These are phyloP conservation scores for Danio tinwini DNA, from an alignment of 2,797 vertebrate species.

Conservation along the genomic window DNA sequence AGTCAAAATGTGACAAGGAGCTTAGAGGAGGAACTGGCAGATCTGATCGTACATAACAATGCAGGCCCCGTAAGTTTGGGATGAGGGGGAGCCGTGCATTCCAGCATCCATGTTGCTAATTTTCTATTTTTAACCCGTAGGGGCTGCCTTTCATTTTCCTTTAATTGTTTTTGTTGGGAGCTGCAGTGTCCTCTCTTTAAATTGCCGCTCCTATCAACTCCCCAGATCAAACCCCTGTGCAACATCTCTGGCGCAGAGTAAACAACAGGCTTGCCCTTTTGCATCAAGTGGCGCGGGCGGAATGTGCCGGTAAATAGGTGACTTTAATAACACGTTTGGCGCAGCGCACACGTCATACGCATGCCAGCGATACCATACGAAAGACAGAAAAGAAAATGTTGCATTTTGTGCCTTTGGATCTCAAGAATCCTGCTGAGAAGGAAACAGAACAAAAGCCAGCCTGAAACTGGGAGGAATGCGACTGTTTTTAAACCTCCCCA, in stretches of 20 bases:
- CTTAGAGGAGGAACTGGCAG: slow-evolving; percentile 99
- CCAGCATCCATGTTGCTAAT: slow-evolving; percentile 85
- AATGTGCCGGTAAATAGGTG: slow-evolving; percentile 66
- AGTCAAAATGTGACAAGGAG: slow-evolving; percentile 99
- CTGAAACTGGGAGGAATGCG: slow-evolving; percentile 65
- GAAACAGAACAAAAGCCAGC: slow-evolving; percentile 47
- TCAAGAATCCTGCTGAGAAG: slow-evolving; percentile 73
- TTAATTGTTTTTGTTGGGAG: slow-evolving; percentile 87
- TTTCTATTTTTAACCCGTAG: slow-evolving; percentile 88
- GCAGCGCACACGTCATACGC: not conserved
- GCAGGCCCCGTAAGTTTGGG: slow-evolving; percentile 92
- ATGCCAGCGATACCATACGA: slow-evolving; percentile 9
- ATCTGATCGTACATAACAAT: slow-evolving; percentile 99
- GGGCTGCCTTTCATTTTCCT: slow-evolving; percentile 85
- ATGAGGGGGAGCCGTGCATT: slow-evolving; percentile 75
- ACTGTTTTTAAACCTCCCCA: slow-evolving; percentile 61
- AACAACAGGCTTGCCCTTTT: slow-evolving; percentile 81
- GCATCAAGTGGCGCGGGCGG: slow-evolving; percentile 63
- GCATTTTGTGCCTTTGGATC: slow-evolving; percentile 66
- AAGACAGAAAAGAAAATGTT: slow-evolving; percentile 54
- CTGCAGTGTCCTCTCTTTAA: slow-evolving; percentile 84
- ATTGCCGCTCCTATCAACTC: slow-evolving; percentile 82
- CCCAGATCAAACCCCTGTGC: slow-evolving; percentile 79
- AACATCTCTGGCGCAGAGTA: slow-evolving; percentile 78
- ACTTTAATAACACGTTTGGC: slow-evolving; percentile 56